Percentiles rank a stretch among this genome's conserved stretches.
Conservation (phyloP, 2,113 vertebrate genomes). For the Mastomys coucha region DNA sequence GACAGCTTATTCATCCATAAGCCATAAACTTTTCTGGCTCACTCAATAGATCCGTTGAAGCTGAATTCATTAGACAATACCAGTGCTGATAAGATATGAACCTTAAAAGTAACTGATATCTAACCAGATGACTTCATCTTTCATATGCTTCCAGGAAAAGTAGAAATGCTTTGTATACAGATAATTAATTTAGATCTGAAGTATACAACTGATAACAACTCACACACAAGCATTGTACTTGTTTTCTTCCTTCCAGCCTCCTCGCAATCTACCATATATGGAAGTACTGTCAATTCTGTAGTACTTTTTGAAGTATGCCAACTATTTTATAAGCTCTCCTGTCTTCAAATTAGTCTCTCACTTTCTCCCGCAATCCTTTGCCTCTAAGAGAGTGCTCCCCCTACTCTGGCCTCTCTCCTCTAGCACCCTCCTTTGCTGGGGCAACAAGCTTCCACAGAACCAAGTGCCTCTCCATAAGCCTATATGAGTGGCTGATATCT, state of each 20-base stretch:
- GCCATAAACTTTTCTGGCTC: slow-evolving; percentile 56
- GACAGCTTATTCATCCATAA: slow-evolving; percentile 54
- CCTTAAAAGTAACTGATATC: slow-evolving; percentile 24
- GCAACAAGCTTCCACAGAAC: too few relatives aligned
- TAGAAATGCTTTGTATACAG: neutral
- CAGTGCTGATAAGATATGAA: neutral
- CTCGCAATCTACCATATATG: neutral
- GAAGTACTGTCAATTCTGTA: neutral
- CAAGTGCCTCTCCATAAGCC: neutral
- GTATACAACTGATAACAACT: neutral
- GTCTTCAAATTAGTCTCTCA: neutral
- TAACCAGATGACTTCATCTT: slow-evolving; percentile 45
- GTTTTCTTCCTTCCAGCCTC: neutral
- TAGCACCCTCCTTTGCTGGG: too few relatives aligned
- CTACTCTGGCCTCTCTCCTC: too few relatives aligned
- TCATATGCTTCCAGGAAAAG: slow-evolving; percentile 9
- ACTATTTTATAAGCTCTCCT: neutral
- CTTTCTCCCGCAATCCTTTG: neutral
- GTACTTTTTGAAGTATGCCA: neutral
- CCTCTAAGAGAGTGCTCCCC: too few relatives aligned
- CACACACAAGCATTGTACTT: neutral
- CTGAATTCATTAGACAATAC: slow-evolving; percentile 66
- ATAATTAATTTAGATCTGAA: slow-evolving; percentile 31
- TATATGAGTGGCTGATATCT: neutral
- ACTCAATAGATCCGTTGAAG: slow-evolving; percentile 35